A percentile compares a stretch with the other conserved stretches of the same genome.
phyloP scores from a whole-genome alignment of 2,888 invertebrate species.

The Ecdyonurus torrentis region DNA sequence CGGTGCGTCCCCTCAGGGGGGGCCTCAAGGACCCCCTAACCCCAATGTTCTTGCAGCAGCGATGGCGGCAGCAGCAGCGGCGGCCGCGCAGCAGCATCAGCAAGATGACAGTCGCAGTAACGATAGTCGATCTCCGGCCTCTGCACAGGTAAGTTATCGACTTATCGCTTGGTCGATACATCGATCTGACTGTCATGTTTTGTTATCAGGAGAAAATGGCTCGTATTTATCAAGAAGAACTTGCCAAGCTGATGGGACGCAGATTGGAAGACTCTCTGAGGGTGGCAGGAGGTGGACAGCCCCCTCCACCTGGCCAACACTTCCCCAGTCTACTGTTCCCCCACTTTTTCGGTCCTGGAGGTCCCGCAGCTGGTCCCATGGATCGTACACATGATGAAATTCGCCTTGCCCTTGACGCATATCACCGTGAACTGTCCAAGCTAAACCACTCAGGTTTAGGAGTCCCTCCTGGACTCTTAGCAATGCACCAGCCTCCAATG shows the following conservation, averaged over 20 bases:
- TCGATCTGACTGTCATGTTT: too few species aligned
- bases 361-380: constrained; percentile 24
- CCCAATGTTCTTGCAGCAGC: constrained; percentile 10
- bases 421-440: constrained; percentile 84
- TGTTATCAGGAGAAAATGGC: constrained; percentile 84
- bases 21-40: constrained; percentile 19
- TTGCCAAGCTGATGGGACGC: constrained; percentile 79
- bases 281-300: constrained; percentile 20
- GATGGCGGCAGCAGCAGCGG: constrained; percentile 3
- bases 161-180: too few species aligned
- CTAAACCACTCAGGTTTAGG: constrained; percentile 41
- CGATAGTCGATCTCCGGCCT: constrained; percentile 57
- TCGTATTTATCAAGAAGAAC: constrained; percentile 86
- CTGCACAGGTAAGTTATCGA: constrained; percentile 18
- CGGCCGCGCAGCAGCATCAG: neutral
- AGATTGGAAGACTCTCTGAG: constrained; percentile 51
- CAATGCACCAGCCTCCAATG: constrained; percentile 45
- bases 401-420: constrained; percentile 75
- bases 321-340: constrained; percentile 63
- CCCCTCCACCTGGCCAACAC: constrained; percentile 38
- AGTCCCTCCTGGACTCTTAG: constrained; percentile 46
- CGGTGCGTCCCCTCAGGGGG: constrained; percentile 26
- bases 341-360: constrained; percentile 44
- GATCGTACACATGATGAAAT: constrained; percentile 61
- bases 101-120: constrained; percentile 54